Base-by-base conservation (phyloP, 2,797 vertebrate genomes). In the Eidolon dupreanum region DNA sequence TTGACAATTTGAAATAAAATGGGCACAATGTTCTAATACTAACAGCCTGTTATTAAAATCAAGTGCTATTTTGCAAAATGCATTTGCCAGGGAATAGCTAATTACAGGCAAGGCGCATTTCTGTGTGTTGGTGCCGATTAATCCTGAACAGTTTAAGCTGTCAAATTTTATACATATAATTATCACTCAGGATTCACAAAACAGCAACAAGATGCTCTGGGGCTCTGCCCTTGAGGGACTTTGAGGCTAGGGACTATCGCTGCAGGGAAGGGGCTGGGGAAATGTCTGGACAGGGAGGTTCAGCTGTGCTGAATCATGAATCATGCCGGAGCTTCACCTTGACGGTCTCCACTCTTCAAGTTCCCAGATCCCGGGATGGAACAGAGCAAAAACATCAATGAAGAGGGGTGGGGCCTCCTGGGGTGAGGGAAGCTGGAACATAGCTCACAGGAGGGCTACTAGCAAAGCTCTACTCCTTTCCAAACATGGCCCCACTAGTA, bases 41-140 rank as follows among this genome's bases (percentile, higher is more conserved):
- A 97, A 97, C 93, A 97, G 97, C 91, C 95, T 97, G 97, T 98
- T 97, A 98, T 98, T 98, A 97, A 98, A 98, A 98, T 98, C 97
- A 98, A 98, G 97, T 97, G 97, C 95, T 98, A 97, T 97, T 97
- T 97, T 97, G 96, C 95, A 97, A 97, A 97, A 97, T 75, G 93
- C 93, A 92, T 97, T 97, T 97, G 96, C 97, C 95, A 91, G 94
- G 95, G 97, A 97, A 97, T 97, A 95, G 71, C 97, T 98, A 98
- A 98, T 98, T 97, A 97, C 96, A 97, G 96, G 94, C 96, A 77
- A 93, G 84, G 94, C 79, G 0, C 66, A 22, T 95, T 96, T 97
- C 94, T 89, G 79, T 94, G 94, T 97, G 97, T 97, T 97, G 96
- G 88, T 97, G 93, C 96, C 87, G 96, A 97, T 98, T 97, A 97